A percentile compares a stretch with the other conserved stretches of the same genome.
Evolutionary conservation across 1,140 invertebrate genomes (phyloP).

Genomic region (Acyrthosiphon pisum): DNA sequence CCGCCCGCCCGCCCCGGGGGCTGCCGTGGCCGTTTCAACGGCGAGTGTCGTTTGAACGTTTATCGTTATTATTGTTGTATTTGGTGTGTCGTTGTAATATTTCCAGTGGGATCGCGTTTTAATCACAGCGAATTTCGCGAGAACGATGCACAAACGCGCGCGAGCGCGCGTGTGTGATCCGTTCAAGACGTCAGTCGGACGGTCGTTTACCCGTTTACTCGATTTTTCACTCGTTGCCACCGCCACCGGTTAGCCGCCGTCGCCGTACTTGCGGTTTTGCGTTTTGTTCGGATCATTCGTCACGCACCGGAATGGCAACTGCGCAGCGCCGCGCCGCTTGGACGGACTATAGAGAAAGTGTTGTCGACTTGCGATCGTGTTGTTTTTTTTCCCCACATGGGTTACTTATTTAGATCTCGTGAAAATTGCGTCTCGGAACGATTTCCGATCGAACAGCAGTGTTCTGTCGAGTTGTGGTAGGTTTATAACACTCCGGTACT

Average conservation of each 20-base stretch:
- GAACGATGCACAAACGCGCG: background rate
- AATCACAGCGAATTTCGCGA: background rate
- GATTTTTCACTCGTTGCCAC: background rate
- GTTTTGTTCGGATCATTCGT: constrained; percentile 15
- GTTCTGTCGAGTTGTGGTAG: background rate
- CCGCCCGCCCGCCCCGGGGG: background rate
- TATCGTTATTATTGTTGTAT: background rate
- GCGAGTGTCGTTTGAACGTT: background rate
- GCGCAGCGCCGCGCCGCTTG: background rate
- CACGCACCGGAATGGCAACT: constrained; percentile 22
- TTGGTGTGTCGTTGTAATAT: background rate
- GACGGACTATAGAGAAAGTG: constrained; percentile 32
- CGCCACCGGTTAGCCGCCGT: background rate
- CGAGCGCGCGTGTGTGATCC: no score
- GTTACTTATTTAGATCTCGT: background rate
- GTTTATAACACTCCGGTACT: background rate
- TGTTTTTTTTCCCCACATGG: background rate
- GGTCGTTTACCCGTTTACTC: background rate
- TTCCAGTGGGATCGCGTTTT: background rate
- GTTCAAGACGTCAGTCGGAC: background rate
- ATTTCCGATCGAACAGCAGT: background rate
- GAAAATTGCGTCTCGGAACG: background rate
- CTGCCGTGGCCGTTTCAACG: background rate
- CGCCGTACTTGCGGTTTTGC: background rate
- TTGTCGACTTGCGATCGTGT: background rate